Evolutionary conservation across 2,888 invertebrate species (phyloP).

Genomic region (Leuctra nigra): DNA sequence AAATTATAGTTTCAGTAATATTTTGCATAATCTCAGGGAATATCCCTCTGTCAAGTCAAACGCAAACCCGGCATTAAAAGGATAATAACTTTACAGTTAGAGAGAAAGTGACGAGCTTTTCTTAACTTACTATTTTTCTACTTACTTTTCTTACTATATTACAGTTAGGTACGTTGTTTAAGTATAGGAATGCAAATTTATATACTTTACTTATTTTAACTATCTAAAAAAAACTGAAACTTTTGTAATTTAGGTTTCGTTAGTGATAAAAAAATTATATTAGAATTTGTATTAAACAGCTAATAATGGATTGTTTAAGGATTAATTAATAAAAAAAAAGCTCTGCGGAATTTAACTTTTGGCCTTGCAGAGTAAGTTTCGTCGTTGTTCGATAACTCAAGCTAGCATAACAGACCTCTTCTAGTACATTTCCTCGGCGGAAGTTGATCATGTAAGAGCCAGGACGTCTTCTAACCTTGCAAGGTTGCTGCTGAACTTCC

Average conservation of each 20-base stretch:
- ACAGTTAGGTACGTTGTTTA: no score
- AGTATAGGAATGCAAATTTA: no score
- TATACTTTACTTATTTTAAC: no score
- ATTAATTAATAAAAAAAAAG: not conserved
- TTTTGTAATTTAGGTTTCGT: no score
- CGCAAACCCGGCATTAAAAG: no score
- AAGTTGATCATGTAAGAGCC: not conserved
- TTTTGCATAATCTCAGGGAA: no score
- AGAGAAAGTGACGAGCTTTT: no score
- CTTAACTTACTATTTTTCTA: no score
- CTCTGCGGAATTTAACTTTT: not conserved
- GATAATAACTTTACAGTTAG: no score
- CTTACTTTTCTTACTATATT: not conserved
- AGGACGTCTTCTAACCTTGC: not conserved
- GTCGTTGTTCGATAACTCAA: not conserved
- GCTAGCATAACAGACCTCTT: not conserved
- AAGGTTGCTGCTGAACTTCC: not conserved
- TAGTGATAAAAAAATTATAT: not conserved
- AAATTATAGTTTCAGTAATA: no score
- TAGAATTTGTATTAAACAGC: not conserved
- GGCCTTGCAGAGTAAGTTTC: constrained; percentile 3
- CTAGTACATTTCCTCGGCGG: not conserved
- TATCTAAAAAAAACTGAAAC: no score
- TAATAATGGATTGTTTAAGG: not conserved
- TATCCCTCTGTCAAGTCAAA: no score